Base-by-base conservation (phyloP, 53 echinoderm and acorn worm species). In the Crossaster papposus region DNA sequence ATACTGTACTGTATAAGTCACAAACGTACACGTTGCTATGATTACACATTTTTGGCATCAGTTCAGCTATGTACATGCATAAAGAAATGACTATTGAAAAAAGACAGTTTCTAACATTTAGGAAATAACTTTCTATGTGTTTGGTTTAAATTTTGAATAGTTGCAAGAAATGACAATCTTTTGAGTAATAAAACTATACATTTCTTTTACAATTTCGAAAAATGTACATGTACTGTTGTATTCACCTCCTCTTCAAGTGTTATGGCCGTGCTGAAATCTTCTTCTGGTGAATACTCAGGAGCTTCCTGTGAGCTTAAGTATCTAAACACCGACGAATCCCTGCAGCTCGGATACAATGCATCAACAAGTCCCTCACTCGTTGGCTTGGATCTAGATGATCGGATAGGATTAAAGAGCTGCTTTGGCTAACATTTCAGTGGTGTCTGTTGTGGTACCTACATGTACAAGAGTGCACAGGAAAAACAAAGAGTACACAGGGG, bases 281-380 rank as follows among this genome's bases (percentile, higher is more conserved):
- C 65, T 36, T 70, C 65, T 6, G 44, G 65, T 44, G 65, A 70
- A 29, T 83, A 83, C 2, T 31, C 68, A 63, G 64, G 83, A 31
- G 38, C 83, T 34, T 51, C 65, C 0, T 70, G 15, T 24, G 20
- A 20, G 12, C 65, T 72, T 11, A 89, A 65, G 30, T 81, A 89
- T 30, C 32, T 81, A 51, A 68, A 81, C 28, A 89, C 54, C 2
- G 90, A 70, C 24, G 81, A 89, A 7, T 81, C 52, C 20, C 30
- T 80, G 72, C 81, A 89, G 71, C 70, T 89, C 2, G 79, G 35
- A 28, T 51, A 89, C 4, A 89, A 32, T 51, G 71, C 89, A 70
- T 70, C 52, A 23, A 89, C 23, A 50, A 70, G 71, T 65, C 63
- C 80, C 70, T 68, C 63, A 35, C 65, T 68, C 26, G 65, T 81